Percentiles rank a stretch among this genome's conserved stretches.
Conservation (phyloP, 2,888 invertebrate genomes). For the Oligia strigilis region DNA sequence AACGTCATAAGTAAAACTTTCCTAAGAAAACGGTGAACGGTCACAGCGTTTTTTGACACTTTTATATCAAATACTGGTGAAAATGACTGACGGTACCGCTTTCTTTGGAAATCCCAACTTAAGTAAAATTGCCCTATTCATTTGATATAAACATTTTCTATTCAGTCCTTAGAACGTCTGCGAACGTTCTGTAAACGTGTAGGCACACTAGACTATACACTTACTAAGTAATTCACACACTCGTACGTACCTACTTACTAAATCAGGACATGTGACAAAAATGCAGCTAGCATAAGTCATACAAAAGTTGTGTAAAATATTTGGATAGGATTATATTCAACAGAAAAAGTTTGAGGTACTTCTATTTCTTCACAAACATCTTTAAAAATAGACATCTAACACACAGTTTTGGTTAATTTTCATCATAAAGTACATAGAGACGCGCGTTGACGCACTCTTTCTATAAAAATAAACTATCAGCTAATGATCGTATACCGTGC, state of each 20-base stretch:
- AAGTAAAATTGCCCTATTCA: slow-evolving; percentile 1
- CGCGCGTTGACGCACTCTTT: neutral
- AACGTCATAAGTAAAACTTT: neutral
- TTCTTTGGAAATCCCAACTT: neutral
- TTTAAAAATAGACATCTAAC: neutral
- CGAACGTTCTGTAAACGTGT: slow-evolving; percentile 35
- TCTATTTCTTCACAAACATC: neutral
- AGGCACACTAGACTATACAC: slow-evolving; percentile 8
- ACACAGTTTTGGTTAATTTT: neutral
- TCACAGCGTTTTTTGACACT: too few relatives aligned
- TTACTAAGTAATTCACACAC: slow-evolving; percentile 44
- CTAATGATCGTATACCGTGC: neutral
- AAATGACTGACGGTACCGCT: neutral
- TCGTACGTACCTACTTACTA: slow-evolving; percentile 28
- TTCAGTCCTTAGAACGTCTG: slow-evolving; percentile 43
- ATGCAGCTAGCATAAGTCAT: neutral
- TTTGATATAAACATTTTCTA: slow-evolving; percentile 15
- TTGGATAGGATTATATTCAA: neutral
- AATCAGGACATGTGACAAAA: neutral
- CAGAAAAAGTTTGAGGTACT: neutral
- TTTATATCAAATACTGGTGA: neutral
- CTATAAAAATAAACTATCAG: neutral
- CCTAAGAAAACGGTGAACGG: too few relatives aligned
- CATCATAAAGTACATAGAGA: neutral
- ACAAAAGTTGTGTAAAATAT: neutral